Evolutionary conservation across 2,113 vertebrate genomes (phyloP), one percentile per base, ranked within the genome.

Genomic region (Labeo rohita): DNA sequence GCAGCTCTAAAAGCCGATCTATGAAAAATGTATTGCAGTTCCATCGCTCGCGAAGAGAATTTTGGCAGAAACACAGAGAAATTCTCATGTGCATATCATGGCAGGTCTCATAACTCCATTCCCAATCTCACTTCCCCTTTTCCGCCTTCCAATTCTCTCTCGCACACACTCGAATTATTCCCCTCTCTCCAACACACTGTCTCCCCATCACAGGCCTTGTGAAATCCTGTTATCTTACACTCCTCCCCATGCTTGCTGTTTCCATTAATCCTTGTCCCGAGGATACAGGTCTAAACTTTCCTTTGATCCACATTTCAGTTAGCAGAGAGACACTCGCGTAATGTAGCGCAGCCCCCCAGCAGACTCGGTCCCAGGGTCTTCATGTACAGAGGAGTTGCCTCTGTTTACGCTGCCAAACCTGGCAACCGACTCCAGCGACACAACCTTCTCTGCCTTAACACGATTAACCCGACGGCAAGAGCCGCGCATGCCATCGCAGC

Each of bases 271-370:
- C 90, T 94, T 95, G 92, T 95, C 94, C 93, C 86, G 90, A 82
- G 94, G 94, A 96, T 94, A 95, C 74, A 89, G 90, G 73, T 88
- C 91, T 96, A 96, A 96, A 95, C 93, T 92, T 94, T 91, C 89
- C 95, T 96, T 96, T 96, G 95, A 96, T 96, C 95, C 94, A 90
- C 91, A 91, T 92, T 96, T 96, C 95, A 95, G 95, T 94, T 93
- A 91, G 92, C 90, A 92, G 59, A 90, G 91, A 90, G 91, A 92
- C 90, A 91, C 93, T 92, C 86, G 84, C 56, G 91, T 92, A 81
- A 84, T 34, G 23, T 23, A 72, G 59, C 76, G 34, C 87, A 85
- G 70, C 70, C 59, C 85, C 85, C 66, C 66, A 56, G 34, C 50
- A 73, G 68, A 59, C 34, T 43, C 6, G 54, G 81, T 72, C 81